Base-by-base conservation (phyloP, 1,140 invertebrate genomes). In the Sycophila sp. region DNA sequence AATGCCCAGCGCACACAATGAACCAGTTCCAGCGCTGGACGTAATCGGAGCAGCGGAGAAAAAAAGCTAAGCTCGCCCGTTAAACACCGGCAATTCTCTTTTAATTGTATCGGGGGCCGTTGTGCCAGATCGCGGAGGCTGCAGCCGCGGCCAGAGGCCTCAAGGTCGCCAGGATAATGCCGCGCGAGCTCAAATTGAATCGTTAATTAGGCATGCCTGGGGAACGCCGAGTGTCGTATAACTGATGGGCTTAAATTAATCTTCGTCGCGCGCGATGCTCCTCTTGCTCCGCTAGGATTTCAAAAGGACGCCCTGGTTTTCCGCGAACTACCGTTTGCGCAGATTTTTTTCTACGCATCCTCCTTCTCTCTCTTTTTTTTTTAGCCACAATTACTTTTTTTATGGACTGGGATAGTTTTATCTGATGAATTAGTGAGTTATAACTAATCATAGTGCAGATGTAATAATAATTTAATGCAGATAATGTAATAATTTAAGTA, bases 171-270 rank as follows among this genome's bases (percentile, higher is more conserved):
- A 45, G 15, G 11, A 11, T 10, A 6, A 8, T 40, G 11, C 17
- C 40, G n/a, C 8, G 17, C 38, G 38, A 4, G 36, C 34, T 67
- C 40, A 58, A 56, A 55, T 67, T 67, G 49, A 67, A 67, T 67
- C 40, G 53, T 67, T 56, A 67, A 58, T 67, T 67, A 58, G 19
- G 15, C 40, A 32, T 8, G 17, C 19, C 13, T 17, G 15, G n/a
- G 67, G 5, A 24, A 34, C 30, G 32, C 34, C 15, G 40, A 7
- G 7, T 11, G 24, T 17, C 28, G 17, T 26, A 30, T 56, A 56
- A 56, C 34, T 56, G 28, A 56, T 6, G 49, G n/a, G 36, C 8
- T 47, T 0, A 65, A 65, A 65, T 65, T 65, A 40, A 55, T 65
- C 22, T 55, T 55, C 34, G 19, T 65, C 45, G n/a, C 11, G 19